Percentiles rank a stretch among this genome's conserved stretches.
Evolutionary conservation across 2,888 invertebrate genomes (phyloP).

Genomic region (Idaea straminata): DNA sequence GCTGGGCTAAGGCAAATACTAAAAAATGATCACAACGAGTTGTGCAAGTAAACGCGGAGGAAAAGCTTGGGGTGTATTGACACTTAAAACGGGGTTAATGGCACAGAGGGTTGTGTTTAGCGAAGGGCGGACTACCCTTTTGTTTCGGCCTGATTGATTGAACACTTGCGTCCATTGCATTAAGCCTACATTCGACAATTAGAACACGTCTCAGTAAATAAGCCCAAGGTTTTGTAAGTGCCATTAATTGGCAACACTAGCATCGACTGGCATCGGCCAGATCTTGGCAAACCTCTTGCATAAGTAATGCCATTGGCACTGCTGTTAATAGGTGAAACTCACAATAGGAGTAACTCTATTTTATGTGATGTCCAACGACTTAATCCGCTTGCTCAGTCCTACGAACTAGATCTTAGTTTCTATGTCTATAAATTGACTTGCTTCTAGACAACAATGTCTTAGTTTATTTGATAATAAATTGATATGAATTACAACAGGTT

Average conservation of each 20-base stretch:
- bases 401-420: not conserved
- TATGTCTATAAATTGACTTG: no score
- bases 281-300: not conserved
- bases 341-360: not conserved
- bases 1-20: not conserved
- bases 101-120: constrained; percentile 47
- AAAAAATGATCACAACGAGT: not conserved
- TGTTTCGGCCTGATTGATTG: constrained; percentile 41
- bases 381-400: not conserved
- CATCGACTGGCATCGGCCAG: not conserved
- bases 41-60: constrained; percentile 18
- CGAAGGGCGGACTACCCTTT: constrained; percentile 30
- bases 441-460: no score
- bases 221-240: not conserved
- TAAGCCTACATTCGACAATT: not conserved
- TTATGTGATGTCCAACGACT: not conserved
- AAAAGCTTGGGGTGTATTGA: constrained; percentile 33
- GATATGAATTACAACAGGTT: no score
- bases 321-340: not conserved
- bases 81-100: constrained; percentile 55
- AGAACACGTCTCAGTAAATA: not conserved
- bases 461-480: no score
- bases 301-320: not conserved
- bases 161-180: not conserved
- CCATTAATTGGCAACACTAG: not conserved